Evolutionary conservation across 2,888 invertebrate genomes (phyloP), one percentile per base, ranked within the genome.

Genomic region (Entomobrya proxima): DNA sequence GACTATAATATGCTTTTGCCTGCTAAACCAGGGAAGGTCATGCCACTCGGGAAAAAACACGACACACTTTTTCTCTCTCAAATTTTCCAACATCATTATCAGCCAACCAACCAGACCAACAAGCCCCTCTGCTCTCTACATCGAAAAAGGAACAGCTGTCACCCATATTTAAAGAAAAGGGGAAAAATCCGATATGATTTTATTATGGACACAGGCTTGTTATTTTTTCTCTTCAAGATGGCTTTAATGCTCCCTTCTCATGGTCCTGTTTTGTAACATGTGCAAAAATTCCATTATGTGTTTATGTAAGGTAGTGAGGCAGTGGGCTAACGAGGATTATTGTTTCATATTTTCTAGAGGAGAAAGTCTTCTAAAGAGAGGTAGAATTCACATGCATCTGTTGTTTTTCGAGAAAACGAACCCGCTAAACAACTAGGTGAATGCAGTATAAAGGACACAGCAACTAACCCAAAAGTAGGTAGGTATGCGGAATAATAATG

Each of bases 321-420:
- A 58, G 58, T 58, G 24, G 27, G 30, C 27, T 58, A 58, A 58
- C 58, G 30, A 58, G n/a, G 58, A 58, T 58, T 44, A 44, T 44
- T 44, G 44, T 44, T 52, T 21, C 11, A n/a, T n/a, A n/a, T n/a
- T n/a, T n/a, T 52, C 30, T 13, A 30, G 58, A 13, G 30, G 58
- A 58, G 58, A 58, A 30, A 58, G 58, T 55, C 55, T 21, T 55
- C 27, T 0, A 24, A 24, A 27, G 30, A 30, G 30, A 58, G 58
- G 58, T 30, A 58, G 58, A 30, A n/a, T n/a, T n/a, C n/a, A n/a
- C n/a, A n/a, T n/a, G n/a, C 58, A 58, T 13, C 58, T 58, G 58
- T 24, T 58, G 58, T 58, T 30, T 44, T 44, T 44, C n/a, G 6
- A 3, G 44, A 44, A 44, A 9, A 0, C 15, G 7, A 30, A n/a